A percentile compares a stretch with the other conserved stretches of the same genome.
phyloP scores from a whole-genome alignment of 2,797 vertebrate genomes.

The Malurus leucopterus region DNA sequence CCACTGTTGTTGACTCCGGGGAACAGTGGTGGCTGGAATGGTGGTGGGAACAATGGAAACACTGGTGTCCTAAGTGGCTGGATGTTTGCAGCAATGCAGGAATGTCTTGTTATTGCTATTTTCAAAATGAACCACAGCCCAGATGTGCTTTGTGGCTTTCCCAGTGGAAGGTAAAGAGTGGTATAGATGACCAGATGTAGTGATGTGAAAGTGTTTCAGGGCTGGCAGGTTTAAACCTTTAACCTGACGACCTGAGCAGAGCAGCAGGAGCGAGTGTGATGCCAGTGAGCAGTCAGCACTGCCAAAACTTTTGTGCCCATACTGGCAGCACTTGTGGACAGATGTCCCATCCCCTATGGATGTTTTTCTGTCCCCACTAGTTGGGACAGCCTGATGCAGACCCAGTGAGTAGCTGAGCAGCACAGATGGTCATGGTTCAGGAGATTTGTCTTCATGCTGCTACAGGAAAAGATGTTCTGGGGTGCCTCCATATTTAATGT shows the following conservation, averaged over 20 bases:
- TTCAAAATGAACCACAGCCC: not conserved
- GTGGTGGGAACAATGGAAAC: too few species aligned
- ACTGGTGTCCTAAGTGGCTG: not conserved
- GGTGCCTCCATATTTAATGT: not conserved
- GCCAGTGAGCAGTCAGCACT: not conserved
- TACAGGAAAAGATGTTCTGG: not conserved
- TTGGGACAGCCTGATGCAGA: not conserved
- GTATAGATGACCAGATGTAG: not conserved
- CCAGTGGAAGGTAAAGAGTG: not conserved
- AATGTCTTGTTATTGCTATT: not conserved
- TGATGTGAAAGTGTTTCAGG: not conserved
- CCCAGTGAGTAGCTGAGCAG: not conserved
- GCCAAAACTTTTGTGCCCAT: not conserved
- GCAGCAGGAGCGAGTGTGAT: accelerated
- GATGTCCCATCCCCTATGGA: not conserved
- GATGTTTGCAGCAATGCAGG: not conserved
- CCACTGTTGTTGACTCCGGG: not conserved
- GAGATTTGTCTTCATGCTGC: not conserved
- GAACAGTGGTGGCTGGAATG: not conserved
- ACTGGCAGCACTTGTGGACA: not conserved
- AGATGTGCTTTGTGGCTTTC: not conserved
- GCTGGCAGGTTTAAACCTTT: not conserved
- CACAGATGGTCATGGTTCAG: accelerated
- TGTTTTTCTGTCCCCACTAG: not conserved
- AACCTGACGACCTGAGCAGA: not conserved